Percentiles rank a stretch among this genome's conserved stretches.
These are phyloP conservation scores for Aphodius sticticus DNA, from an alignment of 2,888 invertebrate species.

Conservation along the genomic window DNA sequence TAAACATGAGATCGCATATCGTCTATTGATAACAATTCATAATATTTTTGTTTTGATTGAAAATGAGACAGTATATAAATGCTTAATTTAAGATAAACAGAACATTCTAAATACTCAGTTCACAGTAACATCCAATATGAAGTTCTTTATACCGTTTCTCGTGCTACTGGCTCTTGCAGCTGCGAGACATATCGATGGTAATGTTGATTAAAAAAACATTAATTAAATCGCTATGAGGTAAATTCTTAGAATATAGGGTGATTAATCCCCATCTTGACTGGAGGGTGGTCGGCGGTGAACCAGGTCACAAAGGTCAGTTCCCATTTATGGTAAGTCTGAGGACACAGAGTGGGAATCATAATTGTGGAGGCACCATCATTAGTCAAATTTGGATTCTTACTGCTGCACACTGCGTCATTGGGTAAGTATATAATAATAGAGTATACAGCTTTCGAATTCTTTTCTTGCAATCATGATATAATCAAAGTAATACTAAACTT, in stretches of 20 bases:
- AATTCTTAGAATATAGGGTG: neutral
- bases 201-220: neutral
- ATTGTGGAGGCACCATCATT: constrained; percentile 31
- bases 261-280: neutral
- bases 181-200: neutral
- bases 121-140: neutral
- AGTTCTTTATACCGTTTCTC: neutral
- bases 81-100: no score
- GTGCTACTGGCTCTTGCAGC: neutral
- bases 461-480: neutral
- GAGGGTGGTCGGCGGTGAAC: neutral
- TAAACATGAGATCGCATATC: no score
- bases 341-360: constrained; percentile 9
- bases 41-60: no score
- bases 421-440: neutral
- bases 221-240: neutral
- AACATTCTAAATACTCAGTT: no score
- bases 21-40: no score
- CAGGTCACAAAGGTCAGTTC: neutral
- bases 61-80: no score
- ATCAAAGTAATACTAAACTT: no score
- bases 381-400: constrained; percentile 23
- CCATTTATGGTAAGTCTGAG: neutral
- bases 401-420: constrained; percentile 30
- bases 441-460: neutral